These are phyloP conservation scores for Tipula helvola DNA, from an alignment of 2,888 invertebrate genomes.

Conservation along the genomic window DNA sequence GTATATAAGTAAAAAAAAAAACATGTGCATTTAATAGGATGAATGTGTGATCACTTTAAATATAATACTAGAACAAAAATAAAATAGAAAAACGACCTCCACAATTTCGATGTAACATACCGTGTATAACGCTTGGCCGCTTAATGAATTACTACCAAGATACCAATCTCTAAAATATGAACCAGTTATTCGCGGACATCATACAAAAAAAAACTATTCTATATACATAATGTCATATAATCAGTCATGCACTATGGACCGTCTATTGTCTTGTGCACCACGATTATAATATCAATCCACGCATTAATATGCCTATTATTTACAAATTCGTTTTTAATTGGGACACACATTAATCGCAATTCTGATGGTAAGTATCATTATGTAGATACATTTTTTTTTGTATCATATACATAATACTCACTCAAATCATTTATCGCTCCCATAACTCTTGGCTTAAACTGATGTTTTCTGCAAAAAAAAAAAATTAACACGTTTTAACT, in stretches of 20 bases:
- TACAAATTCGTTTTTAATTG: background rate
- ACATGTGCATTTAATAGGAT: no score
- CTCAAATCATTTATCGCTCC: background rate
- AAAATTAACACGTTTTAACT: background rate
- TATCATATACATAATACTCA: background rate
- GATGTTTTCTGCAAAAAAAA: background rate
- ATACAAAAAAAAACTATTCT: background rate
- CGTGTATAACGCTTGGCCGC: background rate
- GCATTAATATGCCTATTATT: background rate
- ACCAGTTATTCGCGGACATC: background rate
- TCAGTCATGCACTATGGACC: background rate
- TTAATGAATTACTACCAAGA: background rate
- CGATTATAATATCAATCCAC: background rate
- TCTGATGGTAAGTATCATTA: background rate
- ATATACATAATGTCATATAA: background rate
- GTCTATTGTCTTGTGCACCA: background rate
- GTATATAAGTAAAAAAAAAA: no score
- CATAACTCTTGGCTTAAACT: background rate
- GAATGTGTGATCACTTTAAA: no score
- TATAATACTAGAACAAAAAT: no score
- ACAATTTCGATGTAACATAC: background rate
- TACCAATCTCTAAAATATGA: background rate
- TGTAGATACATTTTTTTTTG: background rate
- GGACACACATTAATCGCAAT: background rate
- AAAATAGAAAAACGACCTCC: background rate